phyloP scores from a whole-genome alignment of 30 jellyfish, hydroid and myxozoan genomes.

The Aurelia coerulea region DNA sequence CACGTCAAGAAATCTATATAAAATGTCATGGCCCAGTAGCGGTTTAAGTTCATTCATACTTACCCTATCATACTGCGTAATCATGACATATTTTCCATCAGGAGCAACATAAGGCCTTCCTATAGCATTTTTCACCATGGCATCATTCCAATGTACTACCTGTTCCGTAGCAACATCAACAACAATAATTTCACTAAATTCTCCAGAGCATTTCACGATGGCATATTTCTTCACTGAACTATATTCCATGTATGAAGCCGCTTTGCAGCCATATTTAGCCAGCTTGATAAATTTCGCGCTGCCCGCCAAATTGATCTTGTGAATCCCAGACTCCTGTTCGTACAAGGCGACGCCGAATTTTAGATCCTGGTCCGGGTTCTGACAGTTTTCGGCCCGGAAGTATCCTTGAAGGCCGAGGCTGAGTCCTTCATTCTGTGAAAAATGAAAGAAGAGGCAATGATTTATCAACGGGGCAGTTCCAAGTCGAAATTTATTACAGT shows the following conservation, averaged over 20 bases:
- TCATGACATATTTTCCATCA: slow-evolving; percentile 27
- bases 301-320: slow-evolving; percentile 6
- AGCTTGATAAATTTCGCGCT: slow-evolving; percentile 25
- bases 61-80: slow-evolving; percentile 23
- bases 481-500: no score
- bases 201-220: slow-evolving; percentile 23
- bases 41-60: neutral
- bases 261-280: slow-evolving; percentile 3
- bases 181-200: neutral
- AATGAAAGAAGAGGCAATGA: no score
- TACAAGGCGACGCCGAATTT: slow-evolving; percentile 6
- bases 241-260: slow-evolving; percentile 6
- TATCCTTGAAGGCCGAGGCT: neutral
- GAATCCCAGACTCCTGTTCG: slow-evolving; percentile 26
- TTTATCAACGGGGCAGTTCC: no score
- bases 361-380: neutral
- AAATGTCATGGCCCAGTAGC: no score
- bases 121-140: slow-evolving; percentile 3
- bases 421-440: no score
- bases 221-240: slow-evolving; percentile 22
- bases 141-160: slow-evolving; percentile 15
- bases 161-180: slow-evolving; percentile 12
- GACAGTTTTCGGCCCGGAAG: slow-evolving; percentile 38
- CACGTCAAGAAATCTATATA: no score
- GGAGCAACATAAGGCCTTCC: slow-evolving; percentile 36